Evolutionary conservation across 2,797 vertebrate genomes (phyloP), one percentile per base, ranked within the genome.

Genomic region (Myripristis murdjan): DNA sequence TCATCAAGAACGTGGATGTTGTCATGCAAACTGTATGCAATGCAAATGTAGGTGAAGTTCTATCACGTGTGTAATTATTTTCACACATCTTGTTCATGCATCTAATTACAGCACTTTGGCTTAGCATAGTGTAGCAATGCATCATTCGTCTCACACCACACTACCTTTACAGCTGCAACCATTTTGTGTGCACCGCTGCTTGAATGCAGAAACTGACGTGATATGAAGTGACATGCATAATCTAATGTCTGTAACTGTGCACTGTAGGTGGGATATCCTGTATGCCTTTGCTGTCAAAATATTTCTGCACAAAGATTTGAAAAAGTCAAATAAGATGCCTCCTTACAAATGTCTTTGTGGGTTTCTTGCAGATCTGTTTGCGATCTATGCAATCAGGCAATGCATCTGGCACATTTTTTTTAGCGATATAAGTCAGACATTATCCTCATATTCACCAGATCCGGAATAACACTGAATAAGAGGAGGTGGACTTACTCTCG

Each of bases 401-500:
- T 4, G 14, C 12, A 39, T 37, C 35, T 37, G 35, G 35, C 35
- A 37, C 35, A 37, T n/a, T n/a, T n/a, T n/a, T 33, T 37, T 37
- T 10, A 39, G 12, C 11, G 11, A 39, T 39, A 2, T 11, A 39
- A 4, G 11, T 39, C 12, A 12, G 12, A 39, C 37, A 39, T 4
- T 11, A 12, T 11, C 35, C 2, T 39, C 11, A 35, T 39, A 39
- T 39, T 12, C 12, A 11, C 12, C 37, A 2, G 15, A 39, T 37
- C 35, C 35, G 37, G 35, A 37, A 11, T 35, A 39, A 5, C 37
- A 39, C 5, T 56, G 16, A 46, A 37, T 44, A 4, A n/a, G n/a
- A 20, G 7, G 6, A 12, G 28, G 26, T 8, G 44, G 20, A 95
- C 98, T 97, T 90, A 99, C 98, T 99, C 98, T 84, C 97, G 93